These are phyloP conservation scores for Trachops cirrhosus DNA, from an alignment of 2,797 vertebrate species.

Conservation along the genomic window DNA sequence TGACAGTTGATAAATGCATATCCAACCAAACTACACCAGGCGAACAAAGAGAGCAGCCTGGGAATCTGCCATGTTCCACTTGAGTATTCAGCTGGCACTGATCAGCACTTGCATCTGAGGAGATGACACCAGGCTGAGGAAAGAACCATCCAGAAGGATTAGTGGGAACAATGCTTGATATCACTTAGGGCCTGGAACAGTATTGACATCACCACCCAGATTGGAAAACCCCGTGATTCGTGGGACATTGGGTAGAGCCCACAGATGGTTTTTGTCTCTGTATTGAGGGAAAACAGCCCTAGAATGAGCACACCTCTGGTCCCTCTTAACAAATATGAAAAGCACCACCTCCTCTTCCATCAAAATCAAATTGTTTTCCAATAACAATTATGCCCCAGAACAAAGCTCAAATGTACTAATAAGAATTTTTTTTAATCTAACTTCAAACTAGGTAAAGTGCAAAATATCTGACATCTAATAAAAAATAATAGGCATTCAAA, in stretches of 20 bases:
- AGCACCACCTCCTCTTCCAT: background rate
- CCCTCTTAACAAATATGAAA: background rate
- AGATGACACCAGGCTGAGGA: background rate
- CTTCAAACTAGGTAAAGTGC: background rate
- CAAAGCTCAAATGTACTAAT: background rate
- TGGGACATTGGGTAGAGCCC: background rate
- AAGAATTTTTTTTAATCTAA: background rate
- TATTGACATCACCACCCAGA: background rate
- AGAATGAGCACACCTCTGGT: background rate
- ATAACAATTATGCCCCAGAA: background rate
- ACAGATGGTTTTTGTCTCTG: background rate
- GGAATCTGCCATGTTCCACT: background rate
- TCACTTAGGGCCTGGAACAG: background rate
- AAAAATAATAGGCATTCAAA: background rate
- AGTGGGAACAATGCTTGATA: background rate
- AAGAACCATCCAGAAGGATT: background rate
- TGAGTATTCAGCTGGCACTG: background rate
- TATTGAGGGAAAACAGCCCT: background rate
- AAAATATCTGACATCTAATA: background rate
- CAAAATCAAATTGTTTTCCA: background rate
- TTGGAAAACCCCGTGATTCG: background rate
- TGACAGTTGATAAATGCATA: background rate
- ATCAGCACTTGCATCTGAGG: background rate
- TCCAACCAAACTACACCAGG: background rate
- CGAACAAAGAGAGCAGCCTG: background rate